Evolutionary conservation across 2,888 invertebrate species (phyloP), one percentile per base, ranked within the genome.

Genomic region (Melanostoma scalare): DNA sequence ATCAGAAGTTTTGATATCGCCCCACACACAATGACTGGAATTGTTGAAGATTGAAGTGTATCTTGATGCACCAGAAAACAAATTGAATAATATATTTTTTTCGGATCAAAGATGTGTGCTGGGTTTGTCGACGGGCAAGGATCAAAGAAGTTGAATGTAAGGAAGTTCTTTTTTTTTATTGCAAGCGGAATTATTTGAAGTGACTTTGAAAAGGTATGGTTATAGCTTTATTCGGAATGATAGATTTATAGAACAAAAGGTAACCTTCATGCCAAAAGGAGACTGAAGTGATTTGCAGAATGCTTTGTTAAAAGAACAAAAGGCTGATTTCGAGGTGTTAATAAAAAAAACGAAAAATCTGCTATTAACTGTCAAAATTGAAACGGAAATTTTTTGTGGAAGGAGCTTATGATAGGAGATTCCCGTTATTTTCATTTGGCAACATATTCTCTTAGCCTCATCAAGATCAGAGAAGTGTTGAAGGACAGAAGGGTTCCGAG

Each of bases 61-160:
- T 76, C 80, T 81, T 53, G 76, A 81, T 81, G 71, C 65, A 76
- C 36, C 80, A 71, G 71, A 65, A 20, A 71, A 81, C 80, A 81
- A 81, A 81, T 81, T 75, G 80, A 71, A 71, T 20, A 20, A 20
- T 71, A 71, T 71, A 65, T 50, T 36, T 33, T 67, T 56, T 48
- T 68, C 55, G 38, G 46, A 61, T 69, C 50, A 8, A 2, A 42
- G 6, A 36, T 63, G 63, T 61, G 61, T 61, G 9, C 20, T 9
- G 46, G 61, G 61, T 61, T 48, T 36, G 20, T 35, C 42, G 63
- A 10, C 58, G 79, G 53, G 48, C 38, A 20, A 31, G 71, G 69
- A 81, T 81, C 80, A 81, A 81, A 81, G 80, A 33, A 33, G 75
- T 31, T 65, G 65, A 48, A 4, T 46, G 53, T 42, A 42, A 31